A percentile compares a stretch with the other conserved stretches of the same genome.
Conservation (phyloP, 2,888 invertebrate genomes). For the Rotaria magnacalcarata region DNA sequence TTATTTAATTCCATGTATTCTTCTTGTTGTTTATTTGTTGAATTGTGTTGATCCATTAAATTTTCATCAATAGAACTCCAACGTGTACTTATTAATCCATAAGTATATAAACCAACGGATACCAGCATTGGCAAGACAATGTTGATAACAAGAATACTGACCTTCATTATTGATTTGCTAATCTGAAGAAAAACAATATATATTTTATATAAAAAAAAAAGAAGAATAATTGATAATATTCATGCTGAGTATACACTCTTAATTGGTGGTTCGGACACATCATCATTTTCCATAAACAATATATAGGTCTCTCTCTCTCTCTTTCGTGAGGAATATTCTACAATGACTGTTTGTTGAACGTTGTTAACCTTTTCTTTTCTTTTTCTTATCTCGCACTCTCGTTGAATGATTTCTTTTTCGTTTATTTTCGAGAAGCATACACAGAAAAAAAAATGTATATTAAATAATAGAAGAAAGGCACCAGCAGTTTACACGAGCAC, state of each 20-base stretch:
- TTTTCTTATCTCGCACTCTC: not conserved
- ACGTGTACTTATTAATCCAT: not conserved
- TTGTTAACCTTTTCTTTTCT: not conserved
- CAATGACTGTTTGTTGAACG: not conserved
- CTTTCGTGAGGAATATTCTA: not conserved
- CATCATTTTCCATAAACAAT: not conserved
- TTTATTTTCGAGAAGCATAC: not conserved
- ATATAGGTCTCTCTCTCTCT: not conserved
- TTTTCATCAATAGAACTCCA: not conserved
- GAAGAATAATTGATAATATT: not conserved
- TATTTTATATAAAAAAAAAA: not conserved
- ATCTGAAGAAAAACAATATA: not conserved
- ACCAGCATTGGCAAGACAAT: not conserved
- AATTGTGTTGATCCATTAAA: not conserved
- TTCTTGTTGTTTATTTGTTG: not conserved
- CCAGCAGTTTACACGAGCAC: not conserved
- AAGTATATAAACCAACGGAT: not conserved
- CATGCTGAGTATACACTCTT: not conserved
- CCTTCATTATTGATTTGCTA: not conserved
- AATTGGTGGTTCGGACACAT: not conserved
- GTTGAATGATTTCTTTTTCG: not conserved
- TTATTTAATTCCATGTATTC: not conserved
- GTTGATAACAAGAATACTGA: not conserved
- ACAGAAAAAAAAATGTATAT: not conserved
- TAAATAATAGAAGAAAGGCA: not conserved